These are phyloP conservation scores for Strix aluco DNA, from an alignment of 2,113 vertebrate genomes.

Conservation along the genomic window DNA sequence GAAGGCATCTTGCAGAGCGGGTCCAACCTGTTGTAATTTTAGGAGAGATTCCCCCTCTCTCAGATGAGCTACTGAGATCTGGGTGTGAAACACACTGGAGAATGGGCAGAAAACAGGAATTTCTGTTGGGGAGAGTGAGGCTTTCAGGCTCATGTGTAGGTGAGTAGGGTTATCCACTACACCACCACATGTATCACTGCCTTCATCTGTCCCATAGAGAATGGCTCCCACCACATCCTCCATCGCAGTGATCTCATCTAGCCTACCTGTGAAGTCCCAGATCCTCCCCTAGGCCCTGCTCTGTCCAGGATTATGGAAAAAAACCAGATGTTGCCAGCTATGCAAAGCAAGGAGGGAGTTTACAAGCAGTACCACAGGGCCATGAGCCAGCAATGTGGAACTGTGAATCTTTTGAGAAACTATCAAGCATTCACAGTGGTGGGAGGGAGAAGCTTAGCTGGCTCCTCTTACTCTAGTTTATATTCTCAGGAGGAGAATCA, in stretches of 20 bases:
- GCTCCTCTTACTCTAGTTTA: background rate
- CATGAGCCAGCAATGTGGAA: background rate
- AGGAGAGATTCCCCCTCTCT: background rate
- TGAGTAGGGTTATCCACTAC: background rate
- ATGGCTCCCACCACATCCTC: background rate
- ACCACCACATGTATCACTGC: background rate
- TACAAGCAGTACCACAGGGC: background rate
- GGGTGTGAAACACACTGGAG: background rate
- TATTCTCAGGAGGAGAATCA: slow-evolving; percentile 4
- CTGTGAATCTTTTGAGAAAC: background rate
- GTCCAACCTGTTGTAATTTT: background rate
- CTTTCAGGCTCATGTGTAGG: background rate
- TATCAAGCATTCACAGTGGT: background rate
- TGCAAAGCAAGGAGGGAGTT: background rate
- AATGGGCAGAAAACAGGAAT: background rate
- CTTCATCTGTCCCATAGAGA: background rate
- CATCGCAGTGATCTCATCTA: background rate
- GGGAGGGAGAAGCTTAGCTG: background rate
- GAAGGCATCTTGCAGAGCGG: background rate
- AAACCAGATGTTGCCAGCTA: background rate
- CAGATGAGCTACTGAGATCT: background rate
- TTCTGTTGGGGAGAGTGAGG: background rate
- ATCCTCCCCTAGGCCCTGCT: background rate
- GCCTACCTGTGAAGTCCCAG: background rate
- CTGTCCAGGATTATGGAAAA: background rate